A percentile compares a stretch with the other conserved stretches of the same genome.
Evolutionary conservation across 2,113 vertebrate genomes (phyloP).

Genomic region (Saguinus imperator): DNA sequence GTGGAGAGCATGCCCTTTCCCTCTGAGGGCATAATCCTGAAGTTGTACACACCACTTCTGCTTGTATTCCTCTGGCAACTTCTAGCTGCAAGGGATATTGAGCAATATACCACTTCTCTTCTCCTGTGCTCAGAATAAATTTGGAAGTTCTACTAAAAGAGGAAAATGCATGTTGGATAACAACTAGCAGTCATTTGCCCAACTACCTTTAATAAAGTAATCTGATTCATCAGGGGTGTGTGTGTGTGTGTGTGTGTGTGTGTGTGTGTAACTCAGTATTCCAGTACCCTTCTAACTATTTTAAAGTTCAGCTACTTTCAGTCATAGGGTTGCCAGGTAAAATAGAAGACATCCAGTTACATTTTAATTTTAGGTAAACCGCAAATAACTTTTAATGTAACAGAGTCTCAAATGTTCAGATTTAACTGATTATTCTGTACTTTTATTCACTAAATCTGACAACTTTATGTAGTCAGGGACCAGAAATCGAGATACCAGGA

Average conservation of each 20-base stretch:
- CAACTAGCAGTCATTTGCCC: neutral
- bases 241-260: neutral
- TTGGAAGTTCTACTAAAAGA: neutral
- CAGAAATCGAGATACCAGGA: slow-evolving; percentile 1
- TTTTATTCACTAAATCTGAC: neutral
- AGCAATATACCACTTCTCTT: neutral
- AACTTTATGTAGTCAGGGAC: neutral
- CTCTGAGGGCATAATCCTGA: neutral
- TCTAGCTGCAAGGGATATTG: neutral
- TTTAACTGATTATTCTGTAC: neutral
- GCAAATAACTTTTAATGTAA: neutral
- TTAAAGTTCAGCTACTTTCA: neutral
- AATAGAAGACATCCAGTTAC: neutral
- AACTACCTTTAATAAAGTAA: neutral
- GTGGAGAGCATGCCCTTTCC: neutral
- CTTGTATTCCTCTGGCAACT: neutral
- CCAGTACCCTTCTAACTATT: neutral
- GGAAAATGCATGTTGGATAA: neutral
- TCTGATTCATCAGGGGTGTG: neutral
- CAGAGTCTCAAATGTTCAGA: neutral
- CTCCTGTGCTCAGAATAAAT: neutral
- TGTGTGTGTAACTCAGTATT: neutral
- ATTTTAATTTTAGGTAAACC: slow-evolving; percentile 1
- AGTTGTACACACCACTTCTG: neutral
- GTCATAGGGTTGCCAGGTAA: neutral